These are phyloP conservation scores for Rhinichthys osculus DNA, from an alignment of 2,797 vertebrate species.

Conservation along the genomic window DNA sequence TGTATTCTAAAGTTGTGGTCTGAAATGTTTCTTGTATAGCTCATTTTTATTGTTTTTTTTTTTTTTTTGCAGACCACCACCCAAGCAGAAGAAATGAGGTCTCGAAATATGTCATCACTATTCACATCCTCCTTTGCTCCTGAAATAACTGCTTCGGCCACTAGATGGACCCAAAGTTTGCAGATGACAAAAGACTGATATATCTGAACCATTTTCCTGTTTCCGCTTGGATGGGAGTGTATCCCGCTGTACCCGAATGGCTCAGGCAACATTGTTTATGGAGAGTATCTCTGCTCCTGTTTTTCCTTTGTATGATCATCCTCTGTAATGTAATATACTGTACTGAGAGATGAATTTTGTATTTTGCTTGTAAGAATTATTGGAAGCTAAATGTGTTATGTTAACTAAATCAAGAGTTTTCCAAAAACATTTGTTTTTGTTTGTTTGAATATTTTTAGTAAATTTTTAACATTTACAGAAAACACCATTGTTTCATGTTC, in stretches of 20 bases:
- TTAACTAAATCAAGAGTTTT: conserved; percentile 24
- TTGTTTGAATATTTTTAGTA: conserved; percentile 1
- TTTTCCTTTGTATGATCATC: conserved; percentile 11
- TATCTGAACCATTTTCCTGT: conserved; percentile 13
- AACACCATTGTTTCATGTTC: neutral
- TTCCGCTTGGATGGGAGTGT: neutral
- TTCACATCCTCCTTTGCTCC: conserved; percentile 24
- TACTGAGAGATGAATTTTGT: conserved; percentile 32
- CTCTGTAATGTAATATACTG: conserved; percentile 36
- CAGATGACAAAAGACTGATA: conserved; percentile 32
- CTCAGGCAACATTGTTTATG: conserved; percentile 5
- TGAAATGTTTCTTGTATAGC: neutral
- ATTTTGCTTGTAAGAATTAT: conserved; percentile 24
- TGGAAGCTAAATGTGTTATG: conserved; percentile 5
- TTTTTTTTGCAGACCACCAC: conserved; percentile 77
- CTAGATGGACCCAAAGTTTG: conserved; percentile 29
- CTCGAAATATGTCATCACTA: neutral
- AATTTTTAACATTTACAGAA: neutral
- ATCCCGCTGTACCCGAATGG: neutral
- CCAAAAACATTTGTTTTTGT: neutral
- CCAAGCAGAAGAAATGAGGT: conserved; percentile 85
- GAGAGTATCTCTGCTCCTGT: neutral
- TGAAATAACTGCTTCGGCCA: conserved; percentile 29
- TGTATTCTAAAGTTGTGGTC: neutral
- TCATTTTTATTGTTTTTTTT: neutral